phyloP scores from a whole-genome alignment of 2,888 invertebrate genomes.

The Hypselothyrea guttata region DNA sequence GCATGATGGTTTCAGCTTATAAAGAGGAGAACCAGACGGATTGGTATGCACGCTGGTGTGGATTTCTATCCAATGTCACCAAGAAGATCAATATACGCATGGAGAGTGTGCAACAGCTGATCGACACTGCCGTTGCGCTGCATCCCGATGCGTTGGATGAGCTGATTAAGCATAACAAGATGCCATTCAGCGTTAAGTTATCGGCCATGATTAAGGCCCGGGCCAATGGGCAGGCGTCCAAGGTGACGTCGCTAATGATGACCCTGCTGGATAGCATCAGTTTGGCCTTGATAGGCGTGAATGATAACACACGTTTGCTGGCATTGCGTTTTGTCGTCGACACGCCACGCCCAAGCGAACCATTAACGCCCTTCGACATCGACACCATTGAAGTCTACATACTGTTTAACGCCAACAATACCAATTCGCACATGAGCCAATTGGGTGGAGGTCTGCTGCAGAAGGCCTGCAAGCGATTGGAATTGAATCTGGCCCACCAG shows the following conservation, averaged over 20 bases:
- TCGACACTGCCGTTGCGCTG: conserved; percentile 77
- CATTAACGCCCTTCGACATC: conserved; percentile 85
- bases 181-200: conserved; percentile 79
- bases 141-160: conserved; percentile 65
- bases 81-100: conserved; percentile 53
- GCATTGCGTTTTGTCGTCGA: conserved; percentile 88
- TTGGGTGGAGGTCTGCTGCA: conserved; percentile 87
- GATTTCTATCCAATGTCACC: conserved; percentile 61
- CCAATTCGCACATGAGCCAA: conserved; percentile 81
- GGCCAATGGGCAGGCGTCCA: conserved; percentile 80
- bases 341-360: conserved; percentile 88
- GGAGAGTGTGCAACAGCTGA: conserved; percentile 68
- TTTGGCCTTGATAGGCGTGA: conserved; percentile 83
- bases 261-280: conserved; percentile 76
- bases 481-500: conserved; percentile 81
- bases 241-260: neutral
- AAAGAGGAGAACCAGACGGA: conserved; percentile 76
- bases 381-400: conserved; percentile 86
- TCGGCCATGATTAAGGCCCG: conserved; percentile 81
- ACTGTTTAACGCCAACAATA: conserved; percentile 87
- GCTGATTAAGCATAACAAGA: conserved; percentile 48
- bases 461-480: conserved; percentile 85
- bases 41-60: conserved; percentile 84
- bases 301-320: conserved; percentile 86
- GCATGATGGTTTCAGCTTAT: conserved; percentile 83